Conservation (phyloP, 1,140 invertebrate species). For the Dendrolimus kikuchii region DNA sequence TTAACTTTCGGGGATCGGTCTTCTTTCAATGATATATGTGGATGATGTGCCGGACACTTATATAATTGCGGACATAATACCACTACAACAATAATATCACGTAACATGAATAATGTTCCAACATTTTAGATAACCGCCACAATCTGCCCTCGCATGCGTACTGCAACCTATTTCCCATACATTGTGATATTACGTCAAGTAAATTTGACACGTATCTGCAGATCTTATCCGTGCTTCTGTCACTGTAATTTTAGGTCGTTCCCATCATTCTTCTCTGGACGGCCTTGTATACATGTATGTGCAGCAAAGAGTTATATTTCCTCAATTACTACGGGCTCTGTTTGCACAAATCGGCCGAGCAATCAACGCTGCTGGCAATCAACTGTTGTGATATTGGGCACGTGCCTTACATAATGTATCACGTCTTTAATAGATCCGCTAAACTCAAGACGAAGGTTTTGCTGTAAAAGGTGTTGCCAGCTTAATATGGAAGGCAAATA, state of each 20-base stretch:
- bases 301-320: constrained; percentile 14
- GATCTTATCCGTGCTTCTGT: constrained; percentile 7
- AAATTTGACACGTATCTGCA: constrained; percentile 14
- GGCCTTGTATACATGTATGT: not conserved
- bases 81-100: constrained; percentile 2
- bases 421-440: constrained; percentile 13
- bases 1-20: constrained; percentile 58
- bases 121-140: constrained; percentile 30
- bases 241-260: constrained; percentile 51
- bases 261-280: constrained; percentile 20
- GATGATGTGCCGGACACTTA: constrained; percentile 51
- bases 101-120: not conserved
- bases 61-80: constrained; percentile 31
- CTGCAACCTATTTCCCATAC: constrained; percentile 19
- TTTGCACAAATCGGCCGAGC: constrained; percentile 13
- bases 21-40: constrained; percentile 57
- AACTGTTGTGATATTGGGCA: constrained; percentile 15
- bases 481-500: constrained; percentile 14
- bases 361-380: constrained; percentile 18
- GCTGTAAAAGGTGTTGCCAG: constrained; percentile 25
- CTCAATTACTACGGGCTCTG: constrained; percentile 17
- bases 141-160: constrained; percentile 15
- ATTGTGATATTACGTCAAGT: constrained; percentile 11
- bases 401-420: constrained; percentile 15
- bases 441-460: constrained; percentile 20